A percentile compares a stretch with the other conserved stretches of the same genome.
Evolutionary conservation across 2,113 vertebrate species (phyloP).

Genomic region (Onychostruthus taczanowskii): DNA sequence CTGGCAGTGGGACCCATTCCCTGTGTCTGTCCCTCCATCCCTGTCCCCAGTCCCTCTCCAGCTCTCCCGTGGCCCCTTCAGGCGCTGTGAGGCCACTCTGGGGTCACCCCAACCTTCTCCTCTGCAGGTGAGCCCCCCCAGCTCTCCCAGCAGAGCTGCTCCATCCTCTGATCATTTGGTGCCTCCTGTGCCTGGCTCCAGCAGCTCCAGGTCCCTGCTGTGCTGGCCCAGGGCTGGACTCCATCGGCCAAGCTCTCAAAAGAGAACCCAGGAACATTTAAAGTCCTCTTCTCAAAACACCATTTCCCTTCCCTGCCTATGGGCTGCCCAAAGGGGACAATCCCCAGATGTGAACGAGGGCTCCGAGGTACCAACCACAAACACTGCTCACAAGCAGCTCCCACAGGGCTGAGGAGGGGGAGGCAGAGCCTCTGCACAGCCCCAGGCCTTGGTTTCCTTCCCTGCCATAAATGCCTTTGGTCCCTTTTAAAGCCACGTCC

Average conservation of each 20-base stretch:
- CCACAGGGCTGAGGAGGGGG: fast-evolving
- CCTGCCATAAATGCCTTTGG: fast-evolving
- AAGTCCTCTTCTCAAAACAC: fast-evolving
- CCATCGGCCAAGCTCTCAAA: fast-evolving
- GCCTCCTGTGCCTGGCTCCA: background rate
- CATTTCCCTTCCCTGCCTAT: fast-evolving
- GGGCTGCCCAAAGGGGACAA: background rate
- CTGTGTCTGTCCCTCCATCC: background rate
- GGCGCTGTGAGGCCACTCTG: too few species aligned
- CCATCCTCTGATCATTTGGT: background rate
- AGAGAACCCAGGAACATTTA: background rate
- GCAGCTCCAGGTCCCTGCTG: background rate
- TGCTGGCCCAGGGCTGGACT: background rate
- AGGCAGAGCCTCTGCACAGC: background rate
- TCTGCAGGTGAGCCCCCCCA: background rate
- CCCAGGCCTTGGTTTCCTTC: background rate
- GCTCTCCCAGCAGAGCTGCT: background rate
- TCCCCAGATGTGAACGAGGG: background rate
- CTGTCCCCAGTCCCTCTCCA: too few species aligned
- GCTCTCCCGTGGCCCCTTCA: too few species aligned
- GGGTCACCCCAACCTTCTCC: background rate
- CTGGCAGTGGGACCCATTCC: background rate
- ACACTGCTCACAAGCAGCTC: fast-evolving
- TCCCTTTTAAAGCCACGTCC: background rate
- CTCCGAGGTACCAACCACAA: fast-evolving